Base-by-base conservation (phyloP, 2,888 invertebrate genomes). In the Cerastis rubricosa region DNA sequence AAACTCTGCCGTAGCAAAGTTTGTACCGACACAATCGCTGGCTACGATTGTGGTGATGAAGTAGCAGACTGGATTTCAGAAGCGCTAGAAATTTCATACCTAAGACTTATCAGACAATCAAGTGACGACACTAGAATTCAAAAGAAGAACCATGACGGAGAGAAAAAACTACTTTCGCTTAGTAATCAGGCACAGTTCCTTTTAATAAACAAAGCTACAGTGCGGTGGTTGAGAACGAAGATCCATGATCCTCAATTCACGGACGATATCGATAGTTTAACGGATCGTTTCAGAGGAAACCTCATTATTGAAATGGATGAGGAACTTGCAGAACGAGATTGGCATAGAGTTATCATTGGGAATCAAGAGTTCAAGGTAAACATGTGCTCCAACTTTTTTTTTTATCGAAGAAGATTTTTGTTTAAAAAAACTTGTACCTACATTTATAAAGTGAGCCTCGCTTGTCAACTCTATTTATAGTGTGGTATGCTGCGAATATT, bases 271-370 rank as follows among this genome's bases (percentile, higher is more conserved):
- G 97, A 97, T 51, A 97, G 97, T 85, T 96, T 99, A 54, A 96
- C 98, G 7, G 97, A 97, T 80, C 97, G 99, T 87, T 99, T 99
- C 94, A 97, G 99, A 90, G 98, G 98, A n/a, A 99, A 99, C 95
- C 97, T 99, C 59, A 97, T 99, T 3, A 97, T 99, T 22, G 97
- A 98, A 84, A 98, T 98, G 73, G 94, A 97, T 3, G 90, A 96
- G 45, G 97, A 98, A n/a, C 98, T 99, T 90, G 97, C 97, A 47
- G 99, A 99, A 96, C 98, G 98, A 71, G 93, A 97, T 1, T 98
- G 98, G 97, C 94, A 97, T 29, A 91, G 94, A 76, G 90, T 99
- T 76, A 91, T 94, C 69, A 98, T 99, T 88, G 98, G 98, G 66
- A 96, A 97, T 72, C 93, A 97, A 83, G 91, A 94, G 74, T 98